These are phyloP conservation scores for Papilio glaucus DNA, from an alignment of 1,140 invertebrate species.

Conservation along the genomic window DNA sequence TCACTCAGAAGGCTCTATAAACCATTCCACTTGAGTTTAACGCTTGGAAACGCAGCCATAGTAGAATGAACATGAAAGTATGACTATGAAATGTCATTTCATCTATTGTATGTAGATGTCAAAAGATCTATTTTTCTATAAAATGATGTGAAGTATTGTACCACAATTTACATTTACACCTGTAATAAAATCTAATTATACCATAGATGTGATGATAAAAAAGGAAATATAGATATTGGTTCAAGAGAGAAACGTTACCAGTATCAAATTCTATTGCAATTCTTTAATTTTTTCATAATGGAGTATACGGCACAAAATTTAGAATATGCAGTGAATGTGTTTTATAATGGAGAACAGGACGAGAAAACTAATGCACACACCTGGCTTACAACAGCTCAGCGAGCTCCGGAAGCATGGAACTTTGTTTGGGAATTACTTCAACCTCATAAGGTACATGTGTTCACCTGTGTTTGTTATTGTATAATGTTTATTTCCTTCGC, in stretches of 20 bases:
- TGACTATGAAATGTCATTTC: slow-evolving; percentile 3
- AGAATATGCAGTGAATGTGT: slow-evolving; percentile 81
- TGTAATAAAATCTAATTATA: slow-evolving; percentile 9
- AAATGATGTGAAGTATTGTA: slow-evolving; percentile 1
- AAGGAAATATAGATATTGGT: neutral
- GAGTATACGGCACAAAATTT: slow-evolving; percentile 80
- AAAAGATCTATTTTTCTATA: neutral
- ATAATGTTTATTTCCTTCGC: neutral
- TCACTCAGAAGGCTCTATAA: too few relatives aligned
- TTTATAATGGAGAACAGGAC: slow-evolving; percentile 79
- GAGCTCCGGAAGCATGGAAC: slow-evolving; percentile 93
- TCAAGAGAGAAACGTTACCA: slow-evolving; percentile 8
- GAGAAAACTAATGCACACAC: slow-evolving; percentile 90
- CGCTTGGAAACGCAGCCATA: too few relatives aligned
- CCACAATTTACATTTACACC: neutral
- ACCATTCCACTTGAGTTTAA: too few relatives aligned
- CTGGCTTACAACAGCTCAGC: slow-evolving; percentile 92
- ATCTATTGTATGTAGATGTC: slow-evolving; percentile 1
- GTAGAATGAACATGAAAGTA: too few relatives aligned
- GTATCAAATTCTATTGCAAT: slow-evolving; percentile 7
- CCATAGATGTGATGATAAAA: neutral
- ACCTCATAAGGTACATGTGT: slow-evolving; percentile 86
- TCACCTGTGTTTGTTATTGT: neutral
- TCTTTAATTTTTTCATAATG: slow-evolving; percentile 54
- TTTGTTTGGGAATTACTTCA: slow-evolving; percentile 94